Base-by-base conservation (phyloP, 2,888 invertebrate genomes). In the Lypha dubia region DNA sequence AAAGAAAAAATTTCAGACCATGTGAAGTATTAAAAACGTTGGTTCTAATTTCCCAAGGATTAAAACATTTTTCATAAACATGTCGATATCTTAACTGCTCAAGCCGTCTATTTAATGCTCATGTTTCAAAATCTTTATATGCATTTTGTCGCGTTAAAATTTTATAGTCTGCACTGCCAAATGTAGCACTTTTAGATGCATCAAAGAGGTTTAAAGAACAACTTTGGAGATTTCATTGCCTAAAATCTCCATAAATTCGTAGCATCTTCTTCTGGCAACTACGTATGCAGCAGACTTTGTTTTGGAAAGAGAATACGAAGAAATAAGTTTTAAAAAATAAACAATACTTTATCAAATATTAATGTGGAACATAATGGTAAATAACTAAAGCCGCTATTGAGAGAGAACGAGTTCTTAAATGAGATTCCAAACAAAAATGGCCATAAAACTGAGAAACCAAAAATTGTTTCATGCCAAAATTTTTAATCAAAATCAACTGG, bases 321-420 rank as follows among this genome's bases (percentile, higher is more conserved):
- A 38, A 35, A 41, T n/a, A 68, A 87, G 5, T 28, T 28, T 28
- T 15, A 75, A 0, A 73, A 79, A 73, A 67, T 77, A 83, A 83
- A 82, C 76, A 82, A 76, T 71, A 58, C 38, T 56, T 65, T 58
- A 38, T 56, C 32, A 28, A 3, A 20, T 17, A 44, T 38, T 38
- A 3, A 1, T n/a, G 22, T 0, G 67, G 17, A 68, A 67, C 76
- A 38, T 15, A 17, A 7, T 76, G 65, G 46, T 67, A 74, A 28
- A 3, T 1, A 20, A n/a, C 3, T 6, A 5, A 46, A 28, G 38
- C 49, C 62, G 51, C 62, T 56, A 22, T 11, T 53, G 44, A 53
- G 63, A 51, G 20, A 53, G 63, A 51, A n/a, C 1, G 28, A 51
- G 11, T 53, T 15, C n/a, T 38, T 65, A 22, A 41, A 56, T 56